phyloP scores from a whole-genome alignment of 2,113 vertebrate species.

The Maccullochella peelii region DNA sequence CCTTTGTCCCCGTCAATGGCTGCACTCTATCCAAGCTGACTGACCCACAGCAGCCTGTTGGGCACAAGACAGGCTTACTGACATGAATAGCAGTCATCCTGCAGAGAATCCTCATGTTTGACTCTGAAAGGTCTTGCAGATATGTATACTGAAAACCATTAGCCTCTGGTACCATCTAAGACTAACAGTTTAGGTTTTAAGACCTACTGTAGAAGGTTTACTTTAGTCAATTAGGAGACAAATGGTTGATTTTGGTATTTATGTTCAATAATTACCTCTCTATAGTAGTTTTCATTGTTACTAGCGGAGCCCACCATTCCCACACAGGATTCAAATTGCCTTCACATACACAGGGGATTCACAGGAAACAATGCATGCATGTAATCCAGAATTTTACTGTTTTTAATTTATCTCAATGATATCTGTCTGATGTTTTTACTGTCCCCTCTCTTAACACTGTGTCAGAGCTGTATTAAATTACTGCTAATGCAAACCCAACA shows the following conservation, averaged over 20 bases:
- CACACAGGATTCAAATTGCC: neutral
- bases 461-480: neutral
- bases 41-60: conserved; percentile 27
- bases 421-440: neutral
- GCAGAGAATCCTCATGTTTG: conserved; percentile 14
- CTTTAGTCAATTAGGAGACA: neutral
- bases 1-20: conserved; percentile 6
- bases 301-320: neutral
- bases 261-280: neutral
- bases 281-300: neutral
- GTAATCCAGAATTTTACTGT: neutral
- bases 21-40: conserved; percentile 23
- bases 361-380: neutral
- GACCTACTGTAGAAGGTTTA: neutral
- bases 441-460: neutral
- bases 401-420: neutral
- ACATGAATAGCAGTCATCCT: conserved; percentile 21
- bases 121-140: neutral
- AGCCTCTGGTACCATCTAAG: neutral
- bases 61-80: conserved; percentile 11
- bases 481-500: neutral
- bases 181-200: neutral
- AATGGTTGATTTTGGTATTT: neutral
- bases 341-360: neutral
- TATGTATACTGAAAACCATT: neutral